phyloP scores from a whole-genome alignment of 2,797 vertebrate species.

The Manis pentadactyla region DNA sequence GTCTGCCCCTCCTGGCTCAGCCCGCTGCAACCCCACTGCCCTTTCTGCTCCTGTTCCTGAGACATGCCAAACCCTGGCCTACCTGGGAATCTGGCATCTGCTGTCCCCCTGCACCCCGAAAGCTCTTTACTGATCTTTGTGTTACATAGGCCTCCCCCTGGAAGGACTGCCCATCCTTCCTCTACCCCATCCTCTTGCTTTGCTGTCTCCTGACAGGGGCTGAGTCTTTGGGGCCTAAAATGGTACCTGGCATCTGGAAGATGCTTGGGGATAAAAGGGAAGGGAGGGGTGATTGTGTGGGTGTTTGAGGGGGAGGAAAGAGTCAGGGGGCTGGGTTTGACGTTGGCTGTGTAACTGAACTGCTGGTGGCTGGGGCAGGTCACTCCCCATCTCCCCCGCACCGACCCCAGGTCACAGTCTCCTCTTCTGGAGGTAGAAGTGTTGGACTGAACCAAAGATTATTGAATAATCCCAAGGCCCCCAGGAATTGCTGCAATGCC shows the following conservation, averaged over 20 bases:
- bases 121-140: too few species aligned
- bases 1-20: not conserved
- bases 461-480: not conserved
- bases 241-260: not conserved
- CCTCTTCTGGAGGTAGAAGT: not conserved
- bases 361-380: not conserved
- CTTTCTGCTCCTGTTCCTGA: not conserved
- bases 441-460: not conserved
- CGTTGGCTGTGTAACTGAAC: not conserved
- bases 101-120: not conserved
- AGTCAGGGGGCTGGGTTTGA: not conserved
- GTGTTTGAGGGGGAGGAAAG: not conserved
- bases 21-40: not conserved
- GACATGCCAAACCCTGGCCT: not conserved
- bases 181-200: not conserved
- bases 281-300: not conserved
- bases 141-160: too few species aligned
- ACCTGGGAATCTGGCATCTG: not conserved
- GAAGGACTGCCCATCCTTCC: not conserved
- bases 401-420: not conserved
- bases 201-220: not conserved
- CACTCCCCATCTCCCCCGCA: not conserved
- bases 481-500: not conserved
- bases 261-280: not conserved
- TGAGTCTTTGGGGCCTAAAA: not conserved